A percentile compares a stretch with the other conserved stretches of the same genome.
phyloP scores from a whole-genome alignment of 2,888 invertebrate species.

The Hydropsyche betteni region DNA sequence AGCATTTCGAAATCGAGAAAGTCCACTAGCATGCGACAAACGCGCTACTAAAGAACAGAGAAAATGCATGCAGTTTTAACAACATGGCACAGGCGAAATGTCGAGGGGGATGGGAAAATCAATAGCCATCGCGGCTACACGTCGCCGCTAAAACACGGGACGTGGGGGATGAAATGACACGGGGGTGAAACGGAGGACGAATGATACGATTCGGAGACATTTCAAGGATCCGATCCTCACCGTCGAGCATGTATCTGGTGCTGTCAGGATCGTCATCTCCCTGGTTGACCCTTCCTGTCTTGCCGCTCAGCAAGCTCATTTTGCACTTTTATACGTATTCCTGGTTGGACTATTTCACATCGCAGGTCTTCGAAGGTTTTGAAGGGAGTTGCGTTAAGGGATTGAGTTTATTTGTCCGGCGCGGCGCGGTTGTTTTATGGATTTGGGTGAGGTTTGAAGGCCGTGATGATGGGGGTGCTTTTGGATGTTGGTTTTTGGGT shows the following conservation, averaged over 20 bases:
- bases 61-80: no score
- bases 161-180: not conserved
- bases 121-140: constrained; percentile 48
- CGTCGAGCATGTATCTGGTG: constrained; percentile 65
- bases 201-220: constrained; percentile 36
- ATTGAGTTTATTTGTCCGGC: not conserved
- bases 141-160: not conserved
- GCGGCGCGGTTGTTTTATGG: not conserved
- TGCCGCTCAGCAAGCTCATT: constrained; percentile 57
- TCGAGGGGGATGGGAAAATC: constrained; percentile 45
- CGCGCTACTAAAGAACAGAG: no score
- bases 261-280: constrained; percentile 59
- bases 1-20: no score
- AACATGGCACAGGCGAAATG: not conserved
- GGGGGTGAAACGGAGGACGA: not conserved
- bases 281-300: constrained; percentile 58
- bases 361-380: not conserved
- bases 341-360: not conserved
- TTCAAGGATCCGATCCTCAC: constrained; percentile 56
- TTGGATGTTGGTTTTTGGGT: constrained; percentile 32
- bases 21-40: no score
- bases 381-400: not conserved
- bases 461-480: constrained; percentile 16
- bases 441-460: not conserved
- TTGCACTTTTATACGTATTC: not conserved